Evolutionary conservation across 2,797 vertebrate species (phyloP), one percentile per base, ranked within the genome.

Genomic region (Huso huso): DNA sequence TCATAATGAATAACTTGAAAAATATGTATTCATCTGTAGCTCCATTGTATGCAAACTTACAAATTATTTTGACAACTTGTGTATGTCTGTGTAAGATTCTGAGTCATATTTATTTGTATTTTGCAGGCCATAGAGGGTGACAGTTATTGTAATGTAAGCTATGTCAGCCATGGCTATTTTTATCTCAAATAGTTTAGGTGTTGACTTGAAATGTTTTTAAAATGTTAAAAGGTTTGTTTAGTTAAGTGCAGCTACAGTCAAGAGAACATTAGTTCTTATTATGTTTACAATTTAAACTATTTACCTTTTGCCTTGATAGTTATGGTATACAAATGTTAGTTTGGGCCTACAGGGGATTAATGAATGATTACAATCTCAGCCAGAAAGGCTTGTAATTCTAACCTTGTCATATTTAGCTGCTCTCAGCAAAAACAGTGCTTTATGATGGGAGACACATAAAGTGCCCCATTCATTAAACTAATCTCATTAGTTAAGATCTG

Each of bases 401-500:
- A 88, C 85, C 85, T 86, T 89, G 89, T 91, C 88, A 90, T 91
- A 91, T 88, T 87, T 81, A 84, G 81, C 80, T 75, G 82, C 78
- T 82, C 85, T 89, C 83, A 87, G 87, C 87, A 62, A 82, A 75
- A 87, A 83, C 74, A 67, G 65, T 79, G 67, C 76, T 81, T 81
- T 79, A 78, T 77, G 7, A 73, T 74, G 49, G 66, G 57, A 79
- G 78, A 70, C 77, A 69, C 74, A 76, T 82, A 83, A 86, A 88
- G 86, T 86, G 86, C 81, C 78, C 85, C 84, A 89, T 90, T 91
- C 88, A 89, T 90, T 89, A 88, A 82, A 71, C 83, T 90, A 90
- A 91, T 90, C 88, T 88, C 82, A 89, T 91, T 91, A 90, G 88
- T 85, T 86, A 85, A 90, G 89, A 91, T 89, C 88, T 90, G 88